These are phyloP conservation scores for Antennarius maculatus DNA, from an alignment of 2,797 vertebrate species.

Conservation along the genomic window DNA sequence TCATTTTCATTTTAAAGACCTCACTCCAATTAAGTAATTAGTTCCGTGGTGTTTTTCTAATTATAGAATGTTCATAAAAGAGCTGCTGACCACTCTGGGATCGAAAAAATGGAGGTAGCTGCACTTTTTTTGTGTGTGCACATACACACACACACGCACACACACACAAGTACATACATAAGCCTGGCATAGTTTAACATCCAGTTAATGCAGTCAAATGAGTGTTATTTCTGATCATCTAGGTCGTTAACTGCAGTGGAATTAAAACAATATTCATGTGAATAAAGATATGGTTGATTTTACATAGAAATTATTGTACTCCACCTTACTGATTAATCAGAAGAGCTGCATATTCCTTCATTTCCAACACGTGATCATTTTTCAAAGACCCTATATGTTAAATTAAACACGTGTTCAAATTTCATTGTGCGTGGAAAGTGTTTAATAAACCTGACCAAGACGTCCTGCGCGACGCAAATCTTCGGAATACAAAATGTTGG, in stretches of 20 bases:
- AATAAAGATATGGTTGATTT: conserved; percentile 57
- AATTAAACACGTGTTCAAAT: background rate
- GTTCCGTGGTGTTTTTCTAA: conserved; percentile 79
- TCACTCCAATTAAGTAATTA: conserved; percentile 86
- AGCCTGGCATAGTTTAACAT: conserved; percentile 47
- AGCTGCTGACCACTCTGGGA: conserved; percentile 74
- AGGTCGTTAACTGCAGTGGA: conserved; percentile 67
- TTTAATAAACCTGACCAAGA: background rate
- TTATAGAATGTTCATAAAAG: conserved; percentile 82
- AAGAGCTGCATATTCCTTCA: conserved; percentile 1
- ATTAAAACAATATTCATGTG: conserved; percentile 65
- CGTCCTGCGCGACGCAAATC: too few relatives aligned
- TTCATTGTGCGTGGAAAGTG: conserved; percentile 1
- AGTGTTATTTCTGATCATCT: conserved; percentile 75
- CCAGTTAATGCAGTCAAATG: conserved; percentile 71
- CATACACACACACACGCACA: conserved; percentile 25
- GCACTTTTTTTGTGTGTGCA: conserved; percentile 61
- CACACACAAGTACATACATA: background rate
- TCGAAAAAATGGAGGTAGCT: conserved; percentile 66
- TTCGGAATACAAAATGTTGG: conserved; percentile 12
- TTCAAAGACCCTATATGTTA: conserved; percentile 8
- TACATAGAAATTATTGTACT: conserved; percentile 28
- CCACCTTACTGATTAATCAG: conserved; percentile 6
- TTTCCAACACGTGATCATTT: background rate
- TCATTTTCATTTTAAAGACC: conserved; percentile 83